Conservation (phyloP, 2,797 vertebrate genomes). For the Arremon aurantiirostris region DNA sequence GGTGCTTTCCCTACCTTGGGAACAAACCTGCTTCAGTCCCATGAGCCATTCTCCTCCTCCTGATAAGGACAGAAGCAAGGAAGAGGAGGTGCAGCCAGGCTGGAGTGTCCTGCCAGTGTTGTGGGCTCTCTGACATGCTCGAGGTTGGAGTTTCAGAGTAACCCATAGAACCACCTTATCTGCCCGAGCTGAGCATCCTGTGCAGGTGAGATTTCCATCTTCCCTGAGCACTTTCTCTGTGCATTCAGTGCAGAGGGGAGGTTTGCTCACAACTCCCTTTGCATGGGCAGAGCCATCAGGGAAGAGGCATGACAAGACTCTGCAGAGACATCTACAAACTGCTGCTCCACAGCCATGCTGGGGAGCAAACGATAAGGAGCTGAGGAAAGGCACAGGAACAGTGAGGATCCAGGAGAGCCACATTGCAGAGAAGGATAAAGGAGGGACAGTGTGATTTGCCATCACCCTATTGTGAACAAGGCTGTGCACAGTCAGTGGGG, state of each 20-base stretch:
- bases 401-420: accelerated
- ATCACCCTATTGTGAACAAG: accelerated
- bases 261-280: neutral
- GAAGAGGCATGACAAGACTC: neutral
- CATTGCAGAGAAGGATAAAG: neutral
- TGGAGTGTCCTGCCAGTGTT: accelerated
- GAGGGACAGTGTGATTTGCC: neutral
- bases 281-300: neutral
- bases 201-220: neutral
- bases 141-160: neutral
- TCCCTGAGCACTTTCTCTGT: neutral
- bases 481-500: neutral
- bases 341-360: neutral
- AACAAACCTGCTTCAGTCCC: neutral
- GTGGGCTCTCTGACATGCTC: accelerated
- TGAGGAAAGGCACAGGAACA: neutral
- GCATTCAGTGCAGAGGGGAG: neutral
- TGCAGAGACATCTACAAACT: neutral
- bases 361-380: accelerated
- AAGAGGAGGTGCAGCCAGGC: neutral
- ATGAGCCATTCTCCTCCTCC: neutral
- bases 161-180: neutral
- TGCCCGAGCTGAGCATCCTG: neutral
- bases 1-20: neutral
- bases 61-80: neutral